A percentile compares a stretch with the other conserved stretches of the same genome.
phyloP scores from a whole-genome alignment of 2,797 vertebrate genomes.

The Catamblyrhynchus diadema region DNA sequence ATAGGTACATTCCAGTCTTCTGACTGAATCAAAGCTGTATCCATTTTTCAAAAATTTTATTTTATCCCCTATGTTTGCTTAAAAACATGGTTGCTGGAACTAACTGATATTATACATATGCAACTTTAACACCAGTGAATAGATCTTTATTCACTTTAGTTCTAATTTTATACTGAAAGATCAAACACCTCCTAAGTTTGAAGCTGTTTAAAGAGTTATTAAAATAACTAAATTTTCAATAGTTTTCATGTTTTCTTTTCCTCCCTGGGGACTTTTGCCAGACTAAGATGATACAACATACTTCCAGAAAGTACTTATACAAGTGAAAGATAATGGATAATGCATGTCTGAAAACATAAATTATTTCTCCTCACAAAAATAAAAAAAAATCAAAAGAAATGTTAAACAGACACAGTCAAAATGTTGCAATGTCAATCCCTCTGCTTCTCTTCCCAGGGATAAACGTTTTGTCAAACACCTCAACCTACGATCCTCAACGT shows the following conservation, averaged over 20 bases:
- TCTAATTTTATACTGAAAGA: background rate
- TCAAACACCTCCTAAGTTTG: background rate
- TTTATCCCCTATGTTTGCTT: background rate
- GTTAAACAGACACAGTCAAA: background rate
- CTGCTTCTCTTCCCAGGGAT: background rate
- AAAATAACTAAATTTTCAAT: background rate
- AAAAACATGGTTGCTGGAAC: background rate
- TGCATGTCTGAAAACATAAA: background rate
- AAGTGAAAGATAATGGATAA: background rate
- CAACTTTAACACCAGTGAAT: background rate
- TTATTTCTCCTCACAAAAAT: background rate
- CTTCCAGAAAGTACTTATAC: background rate
- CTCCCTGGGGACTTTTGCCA: background rate
- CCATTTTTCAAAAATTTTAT: background rate
- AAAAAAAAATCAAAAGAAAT: background rate
- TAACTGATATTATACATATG: background rate
- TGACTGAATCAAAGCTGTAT: background rate
- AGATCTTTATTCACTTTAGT: background rate
- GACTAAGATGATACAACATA: background rate
- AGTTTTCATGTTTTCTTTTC: background rate
- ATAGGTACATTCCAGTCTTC: background rate
- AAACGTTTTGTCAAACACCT: background rate
- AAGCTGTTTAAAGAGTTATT: background rate
- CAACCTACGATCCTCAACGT: background rate
- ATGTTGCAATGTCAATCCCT: background rate